Conservation (phyloP, 2,888 invertebrate species). For the Marronus borbonicus region DNA sequence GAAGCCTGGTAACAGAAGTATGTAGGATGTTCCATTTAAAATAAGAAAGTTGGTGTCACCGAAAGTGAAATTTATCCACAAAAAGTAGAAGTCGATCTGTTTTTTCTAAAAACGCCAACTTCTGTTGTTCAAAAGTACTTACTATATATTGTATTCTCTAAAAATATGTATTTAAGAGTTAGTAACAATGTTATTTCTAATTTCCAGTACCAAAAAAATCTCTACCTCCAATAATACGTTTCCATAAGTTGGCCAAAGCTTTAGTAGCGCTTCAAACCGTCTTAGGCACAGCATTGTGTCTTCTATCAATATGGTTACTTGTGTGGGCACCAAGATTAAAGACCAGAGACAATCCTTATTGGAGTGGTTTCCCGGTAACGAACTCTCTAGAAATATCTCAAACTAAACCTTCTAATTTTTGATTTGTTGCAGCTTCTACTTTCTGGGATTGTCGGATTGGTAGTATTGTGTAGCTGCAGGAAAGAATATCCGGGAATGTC, state of each 20-base stretch:
- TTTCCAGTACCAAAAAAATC: slow-evolving; percentile 71
- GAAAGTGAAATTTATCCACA: too few relatives aligned
- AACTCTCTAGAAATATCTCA: slow-evolving; percentile 58
- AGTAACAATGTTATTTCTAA: slow-evolving; percentile 2
- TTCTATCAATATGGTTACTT: slow-evolving; percentile 75
- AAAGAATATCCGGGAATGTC: slow-evolving; percentile 69
- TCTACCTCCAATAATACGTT: slow-evolving; percentile 71
- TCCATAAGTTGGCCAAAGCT: slow-evolving; percentile 70
- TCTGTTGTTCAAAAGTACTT: too few relatives aligned
- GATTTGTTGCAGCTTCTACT: slow-evolving; percentile 64
- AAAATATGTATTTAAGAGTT: neutral
- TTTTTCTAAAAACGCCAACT: too few relatives aligned
- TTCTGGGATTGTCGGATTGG: slow-evolving; percentile 68
- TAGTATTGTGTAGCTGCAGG: slow-evolving; percentile 69
- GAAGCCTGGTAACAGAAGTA: too few relatives aligned
- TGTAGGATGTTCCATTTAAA: too few relatives aligned
- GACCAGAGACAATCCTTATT: slow-evolving; percentile 76
- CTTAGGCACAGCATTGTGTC: slow-evolving; percentile 73
- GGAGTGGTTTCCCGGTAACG: slow-evolving; percentile 77
- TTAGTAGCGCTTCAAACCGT: slow-evolving; percentile 72
- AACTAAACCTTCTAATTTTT: slow-evolving; percentile 1
- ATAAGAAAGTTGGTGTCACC: too few relatives aligned
- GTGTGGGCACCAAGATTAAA: slow-evolving; percentile 76
- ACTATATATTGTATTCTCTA: too few relatives aligned
- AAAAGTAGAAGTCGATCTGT: too few relatives aligned